phyloP scores from a whole-genome alignment of 2,888 invertebrate genomes.

The Oscheius sp. region DNA sequence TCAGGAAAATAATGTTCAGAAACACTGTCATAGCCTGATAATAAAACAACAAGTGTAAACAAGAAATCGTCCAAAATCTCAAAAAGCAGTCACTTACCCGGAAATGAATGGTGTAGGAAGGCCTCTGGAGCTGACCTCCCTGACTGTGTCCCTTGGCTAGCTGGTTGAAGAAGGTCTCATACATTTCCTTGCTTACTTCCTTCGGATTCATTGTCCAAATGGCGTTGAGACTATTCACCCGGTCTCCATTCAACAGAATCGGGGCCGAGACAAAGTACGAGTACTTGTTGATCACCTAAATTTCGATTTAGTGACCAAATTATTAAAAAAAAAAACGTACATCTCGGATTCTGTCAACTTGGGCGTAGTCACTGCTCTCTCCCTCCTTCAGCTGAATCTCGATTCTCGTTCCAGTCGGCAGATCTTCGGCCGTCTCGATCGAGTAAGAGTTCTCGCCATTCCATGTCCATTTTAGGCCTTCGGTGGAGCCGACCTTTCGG shows the following conservation, averaged over 20 bases:
- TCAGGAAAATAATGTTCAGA: no score
- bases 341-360: conserved; percentile 86
- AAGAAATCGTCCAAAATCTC: no score
- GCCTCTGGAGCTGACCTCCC: conserved; percentile 76
- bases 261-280: conserved; percentile 96
- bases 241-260: conserved; percentile 88
- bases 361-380: conserved; percentile 90
- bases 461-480: conserved; percentile 87
- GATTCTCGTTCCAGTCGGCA: conserved; percentile 91
- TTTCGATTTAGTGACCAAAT: background rate
- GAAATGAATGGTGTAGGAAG: conserved; percentile 90
- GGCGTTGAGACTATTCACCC: conserved; percentile 81
- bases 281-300: conserved; percentile 87
- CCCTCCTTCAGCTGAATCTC: conserved; percentile 85
- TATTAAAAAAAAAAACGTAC: conserved; percentile 48
- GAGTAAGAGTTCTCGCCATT: conserved; percentile 85
- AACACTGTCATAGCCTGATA: no score
- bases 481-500: conserved; percentile 79
- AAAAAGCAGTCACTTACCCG: conserved; percentile 75
- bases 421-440: conserved; percentile 86
- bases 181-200: conserved; percentile 86
- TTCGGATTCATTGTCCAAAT: conserved; percentile 93
- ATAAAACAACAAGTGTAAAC: no score
- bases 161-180: conserved; percentile 86
- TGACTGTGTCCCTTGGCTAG: conserved; percentile 81